Percentiles rank a stretch among this genome's conserved stretches.
Evolutionary conservation across 2,888 invertebrate genomes (phyloP).

Genomic region (Brenthis daphne): DNA sequence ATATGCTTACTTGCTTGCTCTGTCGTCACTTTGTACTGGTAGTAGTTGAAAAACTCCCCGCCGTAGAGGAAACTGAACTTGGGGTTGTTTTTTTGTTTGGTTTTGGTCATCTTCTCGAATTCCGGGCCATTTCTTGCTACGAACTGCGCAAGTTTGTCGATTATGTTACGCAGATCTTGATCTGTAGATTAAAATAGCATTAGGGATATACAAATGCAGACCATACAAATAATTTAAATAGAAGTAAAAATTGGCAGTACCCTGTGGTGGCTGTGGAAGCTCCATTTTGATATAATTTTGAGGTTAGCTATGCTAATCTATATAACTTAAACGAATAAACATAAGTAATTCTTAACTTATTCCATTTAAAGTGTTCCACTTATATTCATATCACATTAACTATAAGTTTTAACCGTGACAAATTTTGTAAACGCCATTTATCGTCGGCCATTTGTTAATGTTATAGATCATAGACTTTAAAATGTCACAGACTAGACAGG

Average conservation of each 20-base stretch:
- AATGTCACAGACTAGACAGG: not conserved
- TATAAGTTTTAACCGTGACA: constrained; percentile 20
- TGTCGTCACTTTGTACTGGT: constrained; percentile 96
- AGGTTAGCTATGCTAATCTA: constrained; percentile 56
- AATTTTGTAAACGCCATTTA: constrained; percentile 24
- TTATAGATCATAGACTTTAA: constrained; percentile 19
- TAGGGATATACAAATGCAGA: not conserved
- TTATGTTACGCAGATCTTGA: constrained; percentile 97
- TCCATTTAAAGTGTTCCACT: constrained; percentile 17
- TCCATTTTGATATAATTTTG: constrained; percentile 69
- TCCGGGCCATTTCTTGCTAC: constrained; percentile 99
- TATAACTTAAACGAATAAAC: constrained; percentile 18
- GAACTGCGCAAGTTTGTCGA: constrained; percentile 99
- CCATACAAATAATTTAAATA: not conserved
- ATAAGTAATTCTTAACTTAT: constrained; percentile 20
- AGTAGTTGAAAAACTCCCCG: constrained; percentile 97
- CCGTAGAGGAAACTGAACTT: constrained; percentile 98
- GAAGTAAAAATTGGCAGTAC: constrained; percentile 54
- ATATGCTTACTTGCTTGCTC: constrained; percentile 94
- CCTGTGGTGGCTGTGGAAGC: constrained; percentile 84
- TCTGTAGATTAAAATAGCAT: constrained; percentile 81
- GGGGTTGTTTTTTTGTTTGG: constrained; percentile 98
- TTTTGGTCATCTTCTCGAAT: constrained; percentile 99
- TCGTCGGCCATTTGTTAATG: constrained; percentile 35
- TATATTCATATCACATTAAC: constrained; percentile 26